Conservation (phyloP, 1,140 invertebrate genomes). For the Drosophila suzukii region DNA sequence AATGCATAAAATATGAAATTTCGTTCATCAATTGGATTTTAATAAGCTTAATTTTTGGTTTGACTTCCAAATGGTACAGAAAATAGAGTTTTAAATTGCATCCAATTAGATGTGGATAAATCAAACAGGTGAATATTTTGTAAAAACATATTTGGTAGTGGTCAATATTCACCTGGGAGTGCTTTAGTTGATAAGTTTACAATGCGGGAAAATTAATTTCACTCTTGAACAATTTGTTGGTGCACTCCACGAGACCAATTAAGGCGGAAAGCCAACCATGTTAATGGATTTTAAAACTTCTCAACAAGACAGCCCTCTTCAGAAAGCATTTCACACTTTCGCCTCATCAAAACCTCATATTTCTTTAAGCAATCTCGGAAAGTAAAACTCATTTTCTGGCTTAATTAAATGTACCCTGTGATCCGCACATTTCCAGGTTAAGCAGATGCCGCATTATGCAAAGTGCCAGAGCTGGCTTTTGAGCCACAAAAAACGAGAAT, state of each 20-base stretch:
- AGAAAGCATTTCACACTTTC: slow-evolving; percentile 19
- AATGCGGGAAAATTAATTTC: slow-evolving; percentile 18
- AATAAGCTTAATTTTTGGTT: slow-evolving; percentile 17
- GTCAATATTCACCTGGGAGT: background rate
- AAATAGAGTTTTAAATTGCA: background rate
- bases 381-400: slow-evolving; percentile 66
- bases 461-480: slow-evolving; percentile 32
- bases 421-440: slow-evolving; percentile 66
- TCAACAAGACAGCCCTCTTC: background rate
- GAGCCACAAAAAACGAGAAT: slow-evolving; percentile 4
- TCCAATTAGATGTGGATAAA: background rate
- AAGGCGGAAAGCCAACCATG: background rate
- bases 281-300: slow-evolving; percentile 15
- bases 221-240: slow-evolving; percentile 2
- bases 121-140: background rate
- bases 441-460: slow-evolving; percentile 66
- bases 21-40: slow-evolving; percentile 16
- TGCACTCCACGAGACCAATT: slow-evolving; percentile 1
- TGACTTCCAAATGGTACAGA: slow-evolving; percentile 3
- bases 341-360: slow-evolving; percentile 29
- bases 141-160: background rate
- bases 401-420: slow-evolving; percentile 74
- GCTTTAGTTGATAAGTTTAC: background rate
- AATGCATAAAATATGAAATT: slow-evolving; percentile 39
- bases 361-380: slow-evolving; percentile 38